phyloP scores from a whole-genome alignment of 1,140 invertebrate genomes.

The Nylanderia fulva region DNA sequence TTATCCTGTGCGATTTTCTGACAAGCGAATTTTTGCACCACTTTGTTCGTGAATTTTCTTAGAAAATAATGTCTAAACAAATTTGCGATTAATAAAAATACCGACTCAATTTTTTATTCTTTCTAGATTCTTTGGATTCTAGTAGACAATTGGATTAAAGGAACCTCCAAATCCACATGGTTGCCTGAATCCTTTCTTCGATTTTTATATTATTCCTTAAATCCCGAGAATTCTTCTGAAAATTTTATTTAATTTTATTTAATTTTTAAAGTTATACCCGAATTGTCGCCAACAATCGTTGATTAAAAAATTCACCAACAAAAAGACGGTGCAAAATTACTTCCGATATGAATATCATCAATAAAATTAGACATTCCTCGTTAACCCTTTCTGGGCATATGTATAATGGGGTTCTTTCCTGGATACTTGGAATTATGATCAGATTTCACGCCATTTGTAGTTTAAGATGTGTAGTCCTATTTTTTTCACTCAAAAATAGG shows the following conservation, averaged over 20 bases:
- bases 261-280: not conserved
- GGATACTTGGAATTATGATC: not conserved
- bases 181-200: not conserved
- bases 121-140: conserved; percentile 17
- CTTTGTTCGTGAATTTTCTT: conserved; percentile 59
- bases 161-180: conserved; percentile 1
- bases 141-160: conserved; percentile 25
- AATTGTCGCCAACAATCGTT: conserved; percentile 1
- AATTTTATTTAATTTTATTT: conserved; percentile 21
- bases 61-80: conserved; percentile 40
- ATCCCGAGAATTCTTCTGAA: conserved; percentile 2
- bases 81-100: conserved; percentile 40
- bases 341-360: conserved; percentile 2
- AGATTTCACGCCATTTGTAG: conserved; percentile 13
- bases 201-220: not conserved
- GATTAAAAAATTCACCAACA: conserved; percentile 48
- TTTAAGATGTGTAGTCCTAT: not conserved
- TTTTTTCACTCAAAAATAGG: conserved; percentile 15
- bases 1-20: conserved; percentile 58
- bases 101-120: conserved; percentile 42
- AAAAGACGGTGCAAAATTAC: conserved; percentile 48
- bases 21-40: conserved; percentile 63
- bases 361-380: not conserved
- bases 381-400: conserved; percentile 39
- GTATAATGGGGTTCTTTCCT: conserved; percentile 19